Evolutionary conservation across 2,797 vertebrate species (phyloP).

Genomic region (Decapterus maruadsi): DNA sequence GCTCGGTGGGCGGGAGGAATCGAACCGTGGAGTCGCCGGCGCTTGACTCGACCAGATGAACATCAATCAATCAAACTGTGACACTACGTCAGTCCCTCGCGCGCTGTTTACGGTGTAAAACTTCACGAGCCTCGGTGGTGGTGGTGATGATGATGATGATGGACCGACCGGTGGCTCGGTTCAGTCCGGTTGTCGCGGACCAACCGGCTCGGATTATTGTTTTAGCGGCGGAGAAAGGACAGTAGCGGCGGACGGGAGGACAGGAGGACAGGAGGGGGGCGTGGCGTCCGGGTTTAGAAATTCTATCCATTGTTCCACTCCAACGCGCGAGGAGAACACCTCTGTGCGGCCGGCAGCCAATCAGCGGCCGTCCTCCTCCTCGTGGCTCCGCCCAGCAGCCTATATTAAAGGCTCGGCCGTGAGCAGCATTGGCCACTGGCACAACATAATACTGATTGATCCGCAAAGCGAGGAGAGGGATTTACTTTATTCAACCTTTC

Average conservation of each 20-base stretch:
- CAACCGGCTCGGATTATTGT: conserved; percentile 25
- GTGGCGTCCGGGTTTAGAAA: conserved; percentile 78
- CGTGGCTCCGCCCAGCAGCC: conserved; percentile 78
- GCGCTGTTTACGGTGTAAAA: conserved; percentile 28
- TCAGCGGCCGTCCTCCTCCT: conserved; percentile 45
- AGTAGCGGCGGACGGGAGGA: conserved; percentile 42
- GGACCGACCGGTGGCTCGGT: background rate
- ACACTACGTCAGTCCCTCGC: conserved; percentile 41
- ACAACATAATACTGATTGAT: conserved; percentile 70
- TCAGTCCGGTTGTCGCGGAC: conserved; percentile 6
- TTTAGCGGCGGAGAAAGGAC: conserved; percentile 40
- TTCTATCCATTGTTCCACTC: conserved; percentile 85
- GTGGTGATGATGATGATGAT: too few species aligned
- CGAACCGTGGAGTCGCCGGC: conserved; percentile 3
- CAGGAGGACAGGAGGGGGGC: conserved; percentile 58
- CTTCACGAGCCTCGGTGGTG: too few species aligned
- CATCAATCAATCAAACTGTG: conserved; percentile 75
- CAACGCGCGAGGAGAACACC: conserved; percentile 71
- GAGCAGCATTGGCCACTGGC: conserved; percentile 82
- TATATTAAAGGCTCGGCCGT: conserved; percentile 82
- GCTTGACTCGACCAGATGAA: conserved; percentile 53
- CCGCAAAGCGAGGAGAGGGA: conserved; percentile 45
- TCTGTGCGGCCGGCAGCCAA: conserved; percentile 69
- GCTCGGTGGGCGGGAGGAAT: conserved; percentile 57
- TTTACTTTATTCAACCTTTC: conserved; percentile 75